A percentile compares a stretch with the other conserved stretches of the same genome.
Evolutionary conservation across 2,113 vertebrate species (phyloP).

Genomic region (Irena cyanogastra): DNA sequence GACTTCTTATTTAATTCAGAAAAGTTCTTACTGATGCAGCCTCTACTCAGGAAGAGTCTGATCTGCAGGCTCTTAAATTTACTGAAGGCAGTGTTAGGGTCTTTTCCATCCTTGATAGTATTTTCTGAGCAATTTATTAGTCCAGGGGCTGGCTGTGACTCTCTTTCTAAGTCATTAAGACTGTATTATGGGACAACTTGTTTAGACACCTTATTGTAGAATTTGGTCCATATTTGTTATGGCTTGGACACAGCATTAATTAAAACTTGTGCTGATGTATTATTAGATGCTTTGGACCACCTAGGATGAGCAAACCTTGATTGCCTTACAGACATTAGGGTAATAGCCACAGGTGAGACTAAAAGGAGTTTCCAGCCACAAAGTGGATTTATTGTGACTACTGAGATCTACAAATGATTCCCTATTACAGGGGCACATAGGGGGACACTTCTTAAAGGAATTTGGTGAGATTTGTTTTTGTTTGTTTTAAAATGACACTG

Average conservation of each 20-base stretch:
- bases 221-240: not conserved
- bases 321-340: not conserved
- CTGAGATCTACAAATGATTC: not conserved
- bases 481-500: not conserved
- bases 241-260: not conserved
- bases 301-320: not conserved
- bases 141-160: not conserved
- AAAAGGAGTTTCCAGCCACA: not conserved
- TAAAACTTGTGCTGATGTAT: not conserved
- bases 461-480: not conserved
- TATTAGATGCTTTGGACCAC: not conserved
- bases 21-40: not conserved
- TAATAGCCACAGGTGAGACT: not conserved
- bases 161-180: not conserved
- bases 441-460: not conserved
- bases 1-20: not conserved
- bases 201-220: not conserved
- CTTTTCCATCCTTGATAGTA: not conserved
- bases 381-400: not conserved
- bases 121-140: not conserved
- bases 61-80: not conserved
- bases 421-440: not conserved
- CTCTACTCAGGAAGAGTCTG: not conserved
- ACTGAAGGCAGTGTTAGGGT: not conserved
- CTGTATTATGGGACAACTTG: not conserved